phyloP scores from a whole-genome alignment of 2,113 vertebrate genomes.

The Corythaeola cristata region DNA sequence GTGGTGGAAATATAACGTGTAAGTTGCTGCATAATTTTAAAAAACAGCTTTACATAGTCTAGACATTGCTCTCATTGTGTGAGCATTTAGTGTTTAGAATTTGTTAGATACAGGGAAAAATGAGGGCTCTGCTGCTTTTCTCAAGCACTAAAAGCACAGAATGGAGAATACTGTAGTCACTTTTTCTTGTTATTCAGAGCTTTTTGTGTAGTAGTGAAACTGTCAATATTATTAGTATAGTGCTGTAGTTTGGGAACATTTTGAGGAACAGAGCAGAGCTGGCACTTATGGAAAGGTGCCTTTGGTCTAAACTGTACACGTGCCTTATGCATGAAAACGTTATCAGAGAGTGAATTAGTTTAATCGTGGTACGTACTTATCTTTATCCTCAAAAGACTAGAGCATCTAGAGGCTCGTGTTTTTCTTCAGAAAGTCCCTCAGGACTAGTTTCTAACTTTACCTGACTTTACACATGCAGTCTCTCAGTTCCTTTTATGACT shows the following conservation, averaged over 20 bases:
- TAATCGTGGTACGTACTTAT: background rate
- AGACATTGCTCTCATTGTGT: background rate
- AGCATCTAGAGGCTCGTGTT: background rate
- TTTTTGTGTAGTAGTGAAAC: background rate
- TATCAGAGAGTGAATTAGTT: background rate
- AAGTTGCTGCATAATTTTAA: background rate
- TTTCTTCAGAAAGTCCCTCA: conserved; percentile 19
- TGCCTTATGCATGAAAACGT: background rate
- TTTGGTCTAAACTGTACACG: background rate
- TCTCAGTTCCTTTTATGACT: background rate
- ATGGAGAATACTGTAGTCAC: background rate
- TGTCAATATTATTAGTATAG: background rate
- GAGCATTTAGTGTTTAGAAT: background rate
- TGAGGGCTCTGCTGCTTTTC: background rate
- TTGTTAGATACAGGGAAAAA: background rate
- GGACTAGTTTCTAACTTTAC: background rate
- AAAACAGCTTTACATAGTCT: background rate
- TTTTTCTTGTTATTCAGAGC: background rate
- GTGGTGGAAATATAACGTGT: background rate
- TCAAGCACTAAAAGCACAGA: background rate
- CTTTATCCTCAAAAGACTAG: background rate
- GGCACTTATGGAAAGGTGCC: background rate
- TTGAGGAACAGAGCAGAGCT: background rate
- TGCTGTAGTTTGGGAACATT: background rate
- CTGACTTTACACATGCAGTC: background rate